Conservation (phyloP, 2,888 invertebrate species). For the Prenolepis imparis region DNA sequence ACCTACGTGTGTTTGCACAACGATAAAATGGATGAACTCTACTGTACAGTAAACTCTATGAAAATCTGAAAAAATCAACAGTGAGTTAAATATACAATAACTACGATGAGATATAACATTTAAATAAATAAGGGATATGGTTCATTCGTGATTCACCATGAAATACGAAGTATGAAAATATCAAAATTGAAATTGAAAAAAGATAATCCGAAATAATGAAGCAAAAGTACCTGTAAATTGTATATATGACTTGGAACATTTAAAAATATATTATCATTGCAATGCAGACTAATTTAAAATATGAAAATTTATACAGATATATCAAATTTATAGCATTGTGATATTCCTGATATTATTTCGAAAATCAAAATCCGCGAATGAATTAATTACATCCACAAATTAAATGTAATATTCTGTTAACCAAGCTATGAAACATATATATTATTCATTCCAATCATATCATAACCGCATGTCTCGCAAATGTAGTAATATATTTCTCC, state of each 20-base stretch:
- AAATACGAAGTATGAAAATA: background rate
- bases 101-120: background rate
- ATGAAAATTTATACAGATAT: constrained; percentile 21
- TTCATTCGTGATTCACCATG: background rate
- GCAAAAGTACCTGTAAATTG: background rate
- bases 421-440: background rate
- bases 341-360: background rate
- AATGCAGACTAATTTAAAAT: background rate
- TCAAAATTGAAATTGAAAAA: background rate
- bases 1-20: background rate
- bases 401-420: constrained; percentile 24
- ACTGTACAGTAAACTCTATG: background rate
- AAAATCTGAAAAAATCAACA: constrained; percentile 14
- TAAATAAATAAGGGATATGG: background rate
- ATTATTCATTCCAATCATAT: constrained; percentile 25
- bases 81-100: constrained; percentile 10
- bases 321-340: background rate
- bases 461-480: background rate
- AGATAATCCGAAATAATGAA: background rate
- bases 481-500: constrained; percentile 20
- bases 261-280: background rate
- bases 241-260: background rate
- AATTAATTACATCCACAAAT: constrained; percentile 30
- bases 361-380: constrained; percentile 1
- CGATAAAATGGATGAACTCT: constrained; percentile 10